These are phyloP conservation scores for Podilymbus podiceps DNA, from an alignment of 2,113 vertebrate genomes.

Conservation along the genomic window DNA sequence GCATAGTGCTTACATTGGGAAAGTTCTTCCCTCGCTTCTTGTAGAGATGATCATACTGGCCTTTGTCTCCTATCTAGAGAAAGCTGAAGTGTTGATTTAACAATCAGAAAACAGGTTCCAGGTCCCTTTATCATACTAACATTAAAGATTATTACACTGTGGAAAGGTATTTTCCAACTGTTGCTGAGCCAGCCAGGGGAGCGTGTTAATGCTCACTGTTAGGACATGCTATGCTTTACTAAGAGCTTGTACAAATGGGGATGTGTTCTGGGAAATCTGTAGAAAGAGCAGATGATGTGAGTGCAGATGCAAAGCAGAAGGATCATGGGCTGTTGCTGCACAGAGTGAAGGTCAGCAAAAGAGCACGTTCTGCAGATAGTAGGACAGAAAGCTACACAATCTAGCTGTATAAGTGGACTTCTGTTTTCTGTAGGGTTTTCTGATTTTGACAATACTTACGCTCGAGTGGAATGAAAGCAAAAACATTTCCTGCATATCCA, in stretches of 20 bases:
- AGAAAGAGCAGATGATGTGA: neutral
- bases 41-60: neutral
- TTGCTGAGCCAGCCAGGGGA: neutral
- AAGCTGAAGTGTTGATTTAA: slow-evolving; percentile 16
- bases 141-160: neutral
- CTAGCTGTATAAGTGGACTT: neutral
- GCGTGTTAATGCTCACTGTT: neutral
- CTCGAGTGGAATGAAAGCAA: neutral
- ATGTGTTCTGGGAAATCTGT: neutral
- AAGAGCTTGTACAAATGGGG: neutral
- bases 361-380: neutral
- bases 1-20: neutral
- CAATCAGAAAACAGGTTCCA: neutral
- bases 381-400: neutral
- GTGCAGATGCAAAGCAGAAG: neutral
- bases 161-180: slow-evolving; percentile 16
- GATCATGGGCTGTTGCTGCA: neutral
- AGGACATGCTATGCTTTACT: neutral
- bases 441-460: neutral
- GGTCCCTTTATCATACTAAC: neutral
- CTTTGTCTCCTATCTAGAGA: neutral
- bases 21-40: neutral
- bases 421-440: neutral
- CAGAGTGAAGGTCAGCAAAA: neutral
- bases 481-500: neutral